phyloP scores from a whole-genome alignment of 2,888 invertebrate genomes.

The Melanophora roralis region DNA sequence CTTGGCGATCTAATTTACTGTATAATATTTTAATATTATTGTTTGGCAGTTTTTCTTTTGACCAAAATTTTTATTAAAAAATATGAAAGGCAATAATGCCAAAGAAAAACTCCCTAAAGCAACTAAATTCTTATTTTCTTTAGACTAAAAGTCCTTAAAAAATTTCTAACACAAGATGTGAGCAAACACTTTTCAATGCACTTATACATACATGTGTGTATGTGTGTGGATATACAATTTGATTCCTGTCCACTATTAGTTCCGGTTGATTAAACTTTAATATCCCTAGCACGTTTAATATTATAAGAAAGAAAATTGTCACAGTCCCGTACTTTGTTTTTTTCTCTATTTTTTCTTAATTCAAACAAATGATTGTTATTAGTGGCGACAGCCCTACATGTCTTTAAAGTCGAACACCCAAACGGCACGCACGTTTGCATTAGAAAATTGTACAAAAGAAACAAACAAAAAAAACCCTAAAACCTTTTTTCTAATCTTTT shows the following conservation, averaged over 20 bases:
- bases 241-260: slow-evolving; percentile 43
- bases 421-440: slow-evolving; percentile 21
- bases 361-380: slow-evolving; percentile 40
- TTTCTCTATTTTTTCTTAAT: background rate
- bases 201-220: background rate
- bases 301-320: slow-evolving; percentile 33
- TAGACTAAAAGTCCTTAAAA: background rate
- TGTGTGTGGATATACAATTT: background rate
- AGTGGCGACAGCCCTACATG: slow-evolving; percentile 58
- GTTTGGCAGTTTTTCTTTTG: background rate
- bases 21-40: background rate
- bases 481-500: slow-evolving; percentile 29
- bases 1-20: background rate
- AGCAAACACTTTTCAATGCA: slow-evolving; percentile 18
- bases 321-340: slow-evolving; percentile 1
- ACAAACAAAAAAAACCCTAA: background rate
- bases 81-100: background rate
- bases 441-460: background rate
- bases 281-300: slow-evolving; percentile 49
- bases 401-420: slow-evolving; percentile 48
- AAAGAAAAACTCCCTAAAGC: background rate
- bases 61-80: background rate
- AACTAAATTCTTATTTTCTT: background rate
- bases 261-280: slow-evolving; percentile 59
- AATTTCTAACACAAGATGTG: background rate